Percentiles rank a stretch among this genome's conserved stretches.
Conservation (phyloP, 2,888 invertebrate genomes). For the Mylabris sibirica region DNA sequence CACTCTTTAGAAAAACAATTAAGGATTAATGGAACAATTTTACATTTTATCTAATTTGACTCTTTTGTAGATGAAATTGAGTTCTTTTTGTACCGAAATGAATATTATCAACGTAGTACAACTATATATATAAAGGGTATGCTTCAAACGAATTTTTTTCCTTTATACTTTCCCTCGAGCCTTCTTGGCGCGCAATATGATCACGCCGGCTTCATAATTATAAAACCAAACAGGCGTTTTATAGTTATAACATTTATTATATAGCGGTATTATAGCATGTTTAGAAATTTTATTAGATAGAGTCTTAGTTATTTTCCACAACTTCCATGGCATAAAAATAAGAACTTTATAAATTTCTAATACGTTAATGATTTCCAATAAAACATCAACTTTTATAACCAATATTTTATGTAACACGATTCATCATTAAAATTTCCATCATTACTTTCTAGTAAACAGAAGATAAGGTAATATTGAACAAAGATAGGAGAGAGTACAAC, state of each 20-base stretch:
- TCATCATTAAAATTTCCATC: not conserved
- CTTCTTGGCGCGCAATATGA: constrained; percentile 8
- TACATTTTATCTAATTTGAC: not conserved
- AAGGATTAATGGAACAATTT: constrained; percentile 15
- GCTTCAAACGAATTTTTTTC: not conserved
- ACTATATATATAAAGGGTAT: not conserved
- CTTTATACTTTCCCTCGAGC: constrained; percentile 8
- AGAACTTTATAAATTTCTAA: not conserved
- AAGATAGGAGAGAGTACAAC: constrained; percentile 48
- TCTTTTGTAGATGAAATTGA: not conserved
- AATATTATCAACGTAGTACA: not conserved
- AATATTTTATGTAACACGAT: constrained; percentile 8
- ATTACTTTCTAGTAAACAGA: constrained; percentile 15
- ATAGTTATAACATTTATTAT: constrained; percentile 1
- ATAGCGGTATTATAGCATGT: not conserved
- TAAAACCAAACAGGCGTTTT: constrained; percentile 14
- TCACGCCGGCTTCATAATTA: constrained; percentile 13
- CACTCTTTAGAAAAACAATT: constrained; percentile 13
- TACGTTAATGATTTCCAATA: not conserved
- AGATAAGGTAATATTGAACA: constrained; percentile 39
- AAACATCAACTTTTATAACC: not conserved
- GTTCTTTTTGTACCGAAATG: not conserved
- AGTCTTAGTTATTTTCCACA: not conserved
- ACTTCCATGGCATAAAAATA: not conserved
- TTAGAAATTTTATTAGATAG: not conserved